Percentiles rank a stretch among this genome's conserved stretches.
Evolutionary conservation across 2,113 vertebrate genomes (phyloP).

Genomic region (Suncus etruscus): DNA sequence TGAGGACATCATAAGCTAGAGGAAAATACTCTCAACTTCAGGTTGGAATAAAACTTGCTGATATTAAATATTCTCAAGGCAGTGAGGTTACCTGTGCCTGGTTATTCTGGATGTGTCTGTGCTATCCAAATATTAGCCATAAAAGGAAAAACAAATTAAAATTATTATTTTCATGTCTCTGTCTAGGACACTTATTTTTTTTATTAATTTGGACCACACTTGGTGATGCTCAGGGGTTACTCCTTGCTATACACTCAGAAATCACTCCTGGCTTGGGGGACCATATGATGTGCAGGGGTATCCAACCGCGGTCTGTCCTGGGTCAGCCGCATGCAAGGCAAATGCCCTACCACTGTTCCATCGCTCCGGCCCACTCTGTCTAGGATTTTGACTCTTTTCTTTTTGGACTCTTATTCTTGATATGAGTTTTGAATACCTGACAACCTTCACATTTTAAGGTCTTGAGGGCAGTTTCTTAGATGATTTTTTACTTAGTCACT

Average conservation of each 20-base stretch:
- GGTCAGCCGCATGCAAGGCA: too few species aligned
- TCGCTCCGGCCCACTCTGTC: too few species aligned
- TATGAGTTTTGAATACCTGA: background rate
- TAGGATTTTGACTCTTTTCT: too few species aligned
- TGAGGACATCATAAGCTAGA: background rate
- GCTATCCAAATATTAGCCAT: background rate
- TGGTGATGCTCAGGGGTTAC: too few species aligned
- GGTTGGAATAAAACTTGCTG: background rate
- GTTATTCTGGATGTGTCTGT: background rate
- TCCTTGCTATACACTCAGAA: too few species aligned
- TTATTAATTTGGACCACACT: too few species aligned
- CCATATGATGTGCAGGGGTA: too few species aligned
- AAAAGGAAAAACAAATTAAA: background rate
- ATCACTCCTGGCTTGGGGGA: too few species aligned
- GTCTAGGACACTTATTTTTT: background rate
- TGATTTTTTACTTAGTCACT: background rate
- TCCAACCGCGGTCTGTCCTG: too few species aligned
- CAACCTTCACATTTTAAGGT: background rate
- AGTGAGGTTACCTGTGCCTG: background rate
- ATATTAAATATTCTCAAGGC: background rate
- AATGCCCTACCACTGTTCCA: too few species aligned
- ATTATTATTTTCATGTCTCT: background rate
- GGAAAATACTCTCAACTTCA: background rate
- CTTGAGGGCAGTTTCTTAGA: background rate
- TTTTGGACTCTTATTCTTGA: background rate